phyloP scores from a whole-genome alignment of 2,797 vertebrate genomes.

The Phrynocephalus vlangalii region DNA sequence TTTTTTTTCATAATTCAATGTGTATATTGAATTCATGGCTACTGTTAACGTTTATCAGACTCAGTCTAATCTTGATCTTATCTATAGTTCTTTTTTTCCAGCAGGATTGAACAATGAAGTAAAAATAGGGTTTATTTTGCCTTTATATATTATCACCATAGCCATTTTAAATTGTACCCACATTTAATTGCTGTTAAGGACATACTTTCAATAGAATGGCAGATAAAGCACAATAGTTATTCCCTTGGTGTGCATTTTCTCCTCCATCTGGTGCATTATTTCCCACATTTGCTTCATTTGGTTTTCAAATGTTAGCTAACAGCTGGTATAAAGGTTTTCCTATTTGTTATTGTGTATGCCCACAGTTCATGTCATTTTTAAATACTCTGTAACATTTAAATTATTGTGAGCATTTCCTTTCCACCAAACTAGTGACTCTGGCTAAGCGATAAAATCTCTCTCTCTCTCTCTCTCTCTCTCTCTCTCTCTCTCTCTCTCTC shows the following conservation, averaged over 20 bases:
- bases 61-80: background rate
- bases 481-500: too few relatives aligned
- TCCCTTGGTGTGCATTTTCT: slow-evolving; percentile 70
- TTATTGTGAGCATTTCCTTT: slow-evolving; percentile 35
- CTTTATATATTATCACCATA: background rate
- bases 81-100: background rate
- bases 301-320: slow-evolving; percentile 80
- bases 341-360: slow-evolving; percentile 67
- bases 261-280: slow-evolving; percentile 83
- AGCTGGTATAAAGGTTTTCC: slow-evolving; percentile 79
- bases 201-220: slow-evolving; percentile 51
- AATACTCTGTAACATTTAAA: slow-evolving; percentile 63
- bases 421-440: slow-evolving; percentile 38
- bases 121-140: background rate
- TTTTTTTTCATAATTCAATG: background rate
- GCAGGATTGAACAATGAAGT: background rate
- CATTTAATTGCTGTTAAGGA: slow-evolving; percentile 34
- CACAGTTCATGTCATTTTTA: slow-evolving; percentile 62
- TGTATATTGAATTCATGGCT: background rate
- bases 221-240: slow-evolving; percentile 70
- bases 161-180: background rate
- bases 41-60: background rate
- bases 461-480: too few relatives aligned
- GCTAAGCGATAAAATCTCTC: slow-evolving; percentile 6
- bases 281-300: slow-evolving; percentile 76